Evolutionary conservation across 2,888 invertebrate genomes (phyloP), one percentile per base, ranked within the genome.

Genomic region (Phymatocera aterrima): DNA sequence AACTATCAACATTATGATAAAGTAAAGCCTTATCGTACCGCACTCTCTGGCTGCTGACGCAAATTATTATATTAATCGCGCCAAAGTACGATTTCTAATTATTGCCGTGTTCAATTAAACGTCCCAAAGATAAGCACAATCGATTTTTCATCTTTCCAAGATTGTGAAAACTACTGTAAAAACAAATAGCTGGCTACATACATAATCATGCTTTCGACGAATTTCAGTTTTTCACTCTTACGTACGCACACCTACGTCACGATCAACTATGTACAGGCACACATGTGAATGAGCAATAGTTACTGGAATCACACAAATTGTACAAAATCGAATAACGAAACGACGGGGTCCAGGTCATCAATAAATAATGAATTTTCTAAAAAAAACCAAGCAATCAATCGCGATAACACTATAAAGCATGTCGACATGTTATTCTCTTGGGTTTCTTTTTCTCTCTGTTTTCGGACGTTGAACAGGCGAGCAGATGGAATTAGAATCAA

Each of bases 71-170:
- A 75, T 75, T 57, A 40, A 75, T 75, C 75, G 57, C 43, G 43
- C 24, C n/a, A 75, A 75, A 75, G 57, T 57, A 75, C 40, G 15
- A 43, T 21, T 75, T 43, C 75, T 75, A 75, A 75, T 75, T 75
- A 75, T 75, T 51, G 2, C 34, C 51, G 72, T 51, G 48, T 72
- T 72, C 46, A 24, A 68, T 34, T 18, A 43, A 46, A 43, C 46
- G 37, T 34, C 34, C 21, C 10, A 2, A 21, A 64, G 21, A 64
- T 40, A 64, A 51, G 31, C 34, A 1, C 21, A 1, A 51, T 51
- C 51, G 21, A 31, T 21, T 51, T 34, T 28, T 34, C 51, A 15
- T 72, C 15, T 72, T 72, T 3, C 12, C 18, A 12, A n/a, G 2
- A 72, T 72, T 51, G 18, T 51, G 3, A 1, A 72, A 34, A n/a